phyloP scores from a whole-genome alignment of 2,888 invertebrate species.

The Branchellion lobata region DNA sequence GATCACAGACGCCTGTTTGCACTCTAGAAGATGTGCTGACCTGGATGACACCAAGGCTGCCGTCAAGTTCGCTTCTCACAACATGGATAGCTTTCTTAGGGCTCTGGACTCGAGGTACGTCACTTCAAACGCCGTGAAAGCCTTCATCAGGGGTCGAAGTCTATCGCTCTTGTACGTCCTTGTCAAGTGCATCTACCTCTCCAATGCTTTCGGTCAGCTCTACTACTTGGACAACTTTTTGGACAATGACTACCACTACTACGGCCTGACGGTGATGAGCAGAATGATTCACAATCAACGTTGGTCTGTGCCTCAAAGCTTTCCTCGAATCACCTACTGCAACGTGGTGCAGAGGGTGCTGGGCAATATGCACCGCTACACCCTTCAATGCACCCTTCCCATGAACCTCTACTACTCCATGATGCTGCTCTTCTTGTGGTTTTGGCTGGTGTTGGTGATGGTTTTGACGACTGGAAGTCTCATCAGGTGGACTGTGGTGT shows the following conservation, averaged over 20 bases:
- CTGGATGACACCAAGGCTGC: slow-evolving; percentile 44
- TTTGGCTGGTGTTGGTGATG: slow-evolving; percentile 50
- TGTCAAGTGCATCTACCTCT: slow-evolving; percentile 61
- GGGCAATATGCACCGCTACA: slow-evolving; percentile 48
- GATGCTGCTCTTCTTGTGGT: slow-evolving; percentile 51
- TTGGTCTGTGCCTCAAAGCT: slow-evolving; percentile 49
- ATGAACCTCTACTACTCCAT: slow-evolving; percentile 51
- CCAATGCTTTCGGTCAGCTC: slow-evolving; percentile 63
- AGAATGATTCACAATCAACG: slow-evolving; percentile 46
- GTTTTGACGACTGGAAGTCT: slow-evolving; percentile 46
- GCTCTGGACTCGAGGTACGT: slow-evolving; percentile 59
- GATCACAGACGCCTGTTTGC: slow-evolving; percentile 50
- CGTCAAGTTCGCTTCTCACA: slow-evolving; percentile 47
- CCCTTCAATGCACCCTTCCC: slow-evolving; percentile 52
- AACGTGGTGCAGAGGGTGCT: slow-evolving; percentile 51
- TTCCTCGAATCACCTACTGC: slow-evolving; percentile 53
- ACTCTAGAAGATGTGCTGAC: slow-evolving; percentile 48
- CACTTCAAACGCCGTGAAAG: slow-evolving; percentile 61
- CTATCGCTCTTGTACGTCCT: slow-evolving; percentile 63
- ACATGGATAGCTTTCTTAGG: slow-evolving; percentile 55
- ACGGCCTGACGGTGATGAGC: slow-evolving; percentile 51
- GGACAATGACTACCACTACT: slow-evolving; percentile 57
- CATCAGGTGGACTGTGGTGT: slow-evolving; percentile 42
- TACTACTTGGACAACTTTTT: slow-evolving; percentile 64
- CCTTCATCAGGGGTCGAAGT: slow-evolving; percentile 61